phyloP scores from a whole-genome alignment of 2,113 vertebrate genomes.

The Cyprinus carpio region DNA sequence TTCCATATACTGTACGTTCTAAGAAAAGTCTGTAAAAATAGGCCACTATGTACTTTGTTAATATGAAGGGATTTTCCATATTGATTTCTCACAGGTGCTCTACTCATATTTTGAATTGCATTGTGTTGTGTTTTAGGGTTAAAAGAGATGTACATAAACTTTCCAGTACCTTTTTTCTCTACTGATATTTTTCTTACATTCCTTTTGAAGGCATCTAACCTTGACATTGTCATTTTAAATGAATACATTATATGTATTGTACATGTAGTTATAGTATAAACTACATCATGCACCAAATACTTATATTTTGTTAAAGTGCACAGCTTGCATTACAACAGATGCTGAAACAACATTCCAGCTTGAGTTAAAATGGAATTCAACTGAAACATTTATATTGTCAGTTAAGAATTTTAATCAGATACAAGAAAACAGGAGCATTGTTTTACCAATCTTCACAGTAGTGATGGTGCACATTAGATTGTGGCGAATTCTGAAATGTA shows the following conservation, averaged over 20 bases:
- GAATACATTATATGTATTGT: no score
- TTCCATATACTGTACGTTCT: not conserved
- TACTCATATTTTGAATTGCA: not conserved
- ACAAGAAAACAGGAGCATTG: not conserved
- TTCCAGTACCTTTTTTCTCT: not conserved
- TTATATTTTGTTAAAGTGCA: not conserved
- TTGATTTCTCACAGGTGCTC: not conserved
- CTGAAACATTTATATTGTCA: not conserved
- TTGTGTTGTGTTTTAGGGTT: not conserved
- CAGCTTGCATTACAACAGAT: not conserved
- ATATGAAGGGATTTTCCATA: not conserved
- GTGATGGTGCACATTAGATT: not conserved
- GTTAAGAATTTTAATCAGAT: not conserved
- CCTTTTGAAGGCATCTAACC: not conserved
- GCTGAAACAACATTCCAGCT: not conserved
- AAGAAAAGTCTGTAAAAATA: not conserved
- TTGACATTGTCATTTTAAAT: slow-evolving; percentile 9
- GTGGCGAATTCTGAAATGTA: not conserved
- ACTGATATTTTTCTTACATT: not conserved
- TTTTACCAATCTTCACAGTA: not conserved
- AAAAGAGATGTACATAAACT: not conserved
- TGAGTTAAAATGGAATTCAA: not conserved
- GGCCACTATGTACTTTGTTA: not conserved
- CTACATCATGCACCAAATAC: not conserved
- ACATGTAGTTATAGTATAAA: not conserved